These are phyloP conservation scores for Drosophila erecta DNA, from an alignment of 1,140 invertebrate genomes.

Conservation along the genomic window DNA sequence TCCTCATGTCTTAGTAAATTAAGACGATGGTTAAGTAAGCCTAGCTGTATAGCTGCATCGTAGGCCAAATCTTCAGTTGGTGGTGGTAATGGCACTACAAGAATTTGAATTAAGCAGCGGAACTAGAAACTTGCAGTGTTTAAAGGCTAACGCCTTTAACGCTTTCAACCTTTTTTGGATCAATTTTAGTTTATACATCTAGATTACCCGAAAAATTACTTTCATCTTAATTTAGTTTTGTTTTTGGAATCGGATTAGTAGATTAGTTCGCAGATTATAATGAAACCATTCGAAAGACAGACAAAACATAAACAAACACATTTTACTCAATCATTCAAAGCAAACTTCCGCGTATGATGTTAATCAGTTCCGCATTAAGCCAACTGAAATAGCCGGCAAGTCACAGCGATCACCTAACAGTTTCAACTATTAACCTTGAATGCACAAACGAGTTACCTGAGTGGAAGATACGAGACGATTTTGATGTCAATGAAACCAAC, in stretches of 20 bases:
- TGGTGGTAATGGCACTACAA: conserved; percentile 56
- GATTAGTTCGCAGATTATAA: conserved; percentile 49
- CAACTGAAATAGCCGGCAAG: conserved; percentile 58
- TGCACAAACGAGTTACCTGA: conserved; percentile 29
- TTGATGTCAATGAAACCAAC: conserved; percentile 75
- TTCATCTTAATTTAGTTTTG: conserved; percentile 22
- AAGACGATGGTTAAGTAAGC: conserved; percentile 66
- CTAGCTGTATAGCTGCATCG: conserved; percentile 74
- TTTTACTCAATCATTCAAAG: conserved; percentile 55
- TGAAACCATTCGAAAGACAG: conserved; percentile 14
- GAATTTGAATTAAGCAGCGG: neutral
- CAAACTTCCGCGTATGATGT: conserved; percentile 63
- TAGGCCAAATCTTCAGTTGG: conserved; percentile 75
- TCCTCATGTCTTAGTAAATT: conserved; percentile 74
- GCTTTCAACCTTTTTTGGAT: neutral
- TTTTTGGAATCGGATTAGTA: conserved; percentile 61
- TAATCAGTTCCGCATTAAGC: conserved; percentile 69
- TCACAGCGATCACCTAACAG: conserved; percentile 53
- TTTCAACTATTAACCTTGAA: conserved; percentile 81
- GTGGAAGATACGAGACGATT: conserved; percentile 35
- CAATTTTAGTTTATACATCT: neutral
- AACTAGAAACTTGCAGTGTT: neutral
- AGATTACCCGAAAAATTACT: neutral
- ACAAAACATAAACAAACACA: conserved; percentile 42
- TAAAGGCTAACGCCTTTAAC: too few relatives aligned